A percentile compares a stretch with the other conserved stretches of the same genome.
phyloP scores from a whole-genome alignment of 2,888 invertebrate species.

The Copidosoma aretas region DNA sequence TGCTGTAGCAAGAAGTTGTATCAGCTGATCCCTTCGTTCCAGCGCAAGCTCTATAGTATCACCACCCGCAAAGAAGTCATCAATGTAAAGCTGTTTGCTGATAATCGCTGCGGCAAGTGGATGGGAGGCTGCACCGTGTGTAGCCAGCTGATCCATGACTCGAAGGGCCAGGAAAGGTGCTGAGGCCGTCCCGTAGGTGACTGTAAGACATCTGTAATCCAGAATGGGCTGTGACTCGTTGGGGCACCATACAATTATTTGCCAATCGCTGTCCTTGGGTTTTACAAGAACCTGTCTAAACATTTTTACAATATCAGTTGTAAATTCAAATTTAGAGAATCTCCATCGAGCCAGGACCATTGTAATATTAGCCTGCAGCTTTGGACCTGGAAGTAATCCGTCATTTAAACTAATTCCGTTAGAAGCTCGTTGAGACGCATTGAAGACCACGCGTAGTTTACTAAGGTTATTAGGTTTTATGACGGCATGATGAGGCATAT shows the following conservation, averaged over 20 bases:
- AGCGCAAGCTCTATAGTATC: too few species aligned
- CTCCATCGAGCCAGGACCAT: too few species aligned
- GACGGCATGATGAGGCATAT: not conserved
- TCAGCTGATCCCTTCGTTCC: not conserved
- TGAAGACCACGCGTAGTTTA: too few species aligned
- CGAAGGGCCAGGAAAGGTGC: conserved; percentile 19
- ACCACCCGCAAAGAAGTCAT: conserved; percentile 25
- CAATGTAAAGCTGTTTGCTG: conserved; percentile 13
- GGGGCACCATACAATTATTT: conserved; percentile 22
- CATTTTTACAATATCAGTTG: too few species aligned
- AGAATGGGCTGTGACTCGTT: not conserved
- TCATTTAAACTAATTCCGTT: too few species aligned
- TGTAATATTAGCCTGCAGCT: too few species aligned
- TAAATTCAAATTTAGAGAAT: too few species aligned
- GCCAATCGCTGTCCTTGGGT: conserved; percentile 4
- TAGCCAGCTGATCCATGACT: conserved; percentile 14
- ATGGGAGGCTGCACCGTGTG: conserved; percentile 11
- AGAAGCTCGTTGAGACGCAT: too few species aligned
- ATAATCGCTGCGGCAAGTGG: conserved; percentile 19
- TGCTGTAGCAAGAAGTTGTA: not conserved
- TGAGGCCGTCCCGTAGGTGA: conserved; percentile 20
- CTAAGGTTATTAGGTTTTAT: too few species aligned
- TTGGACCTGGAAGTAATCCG: too few species aligned
- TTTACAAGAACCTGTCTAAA: too few species aligned
- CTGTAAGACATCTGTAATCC: conserved; percentile 5